Evolutionary conservation across 2,797 vertebrate species (phyloP).

Genomic region (Octomys mimax): DNA sequence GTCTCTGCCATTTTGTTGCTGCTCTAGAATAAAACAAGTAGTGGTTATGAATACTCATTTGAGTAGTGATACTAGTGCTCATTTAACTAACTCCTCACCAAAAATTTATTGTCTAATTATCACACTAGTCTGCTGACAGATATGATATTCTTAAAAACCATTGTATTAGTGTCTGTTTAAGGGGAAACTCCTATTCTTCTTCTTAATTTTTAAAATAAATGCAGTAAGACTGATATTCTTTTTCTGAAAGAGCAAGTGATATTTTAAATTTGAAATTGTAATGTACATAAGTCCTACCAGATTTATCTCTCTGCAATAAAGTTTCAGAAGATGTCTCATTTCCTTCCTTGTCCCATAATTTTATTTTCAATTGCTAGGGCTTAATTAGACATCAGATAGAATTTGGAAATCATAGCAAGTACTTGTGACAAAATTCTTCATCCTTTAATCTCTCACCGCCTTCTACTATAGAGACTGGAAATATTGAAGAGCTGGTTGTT

Average conservation of each 20-base stretch:
- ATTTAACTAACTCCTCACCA: constrained; percentile 86
- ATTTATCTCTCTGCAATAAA: constrained; percentile 39
- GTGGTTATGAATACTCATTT: constrained; percentile 91
- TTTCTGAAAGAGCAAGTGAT: neutral
- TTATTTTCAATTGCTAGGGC: constrained; percentile 13
- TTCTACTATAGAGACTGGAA: neutral
- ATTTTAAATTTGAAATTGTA: neutral
- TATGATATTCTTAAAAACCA: constrained; percentile 67
- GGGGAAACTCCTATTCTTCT: constrained; percentile 35
- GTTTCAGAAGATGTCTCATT: neutral
- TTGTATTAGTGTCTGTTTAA: constrained; percentile 77
- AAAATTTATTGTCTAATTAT: constrained; percentile 81
- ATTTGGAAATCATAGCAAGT: neutral
- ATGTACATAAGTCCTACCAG: neutral
- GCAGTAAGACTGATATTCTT: constrained; percentile 62
- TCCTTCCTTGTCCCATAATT: neutral
- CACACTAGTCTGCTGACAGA: constrained; percentile 75
- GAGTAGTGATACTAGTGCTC: constrained; percentile 86
- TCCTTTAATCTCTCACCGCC: neutral
- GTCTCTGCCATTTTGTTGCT: constrained; percentile 92
- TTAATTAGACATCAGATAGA: constrained; percentile 7
- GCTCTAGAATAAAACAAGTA: constrained; percentile 89
- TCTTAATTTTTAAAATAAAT: constrained; percentile 62
- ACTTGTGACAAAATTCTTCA: neutral
- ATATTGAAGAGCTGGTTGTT: neutral